A percentile compares a stretch with the other conserved stretches of the same genome.
These are phyloP conservation scores for Limenitis arthemis DNA, from an alignment of 2,888 invertebrate species.

Conservation along the genomic window DNA sequence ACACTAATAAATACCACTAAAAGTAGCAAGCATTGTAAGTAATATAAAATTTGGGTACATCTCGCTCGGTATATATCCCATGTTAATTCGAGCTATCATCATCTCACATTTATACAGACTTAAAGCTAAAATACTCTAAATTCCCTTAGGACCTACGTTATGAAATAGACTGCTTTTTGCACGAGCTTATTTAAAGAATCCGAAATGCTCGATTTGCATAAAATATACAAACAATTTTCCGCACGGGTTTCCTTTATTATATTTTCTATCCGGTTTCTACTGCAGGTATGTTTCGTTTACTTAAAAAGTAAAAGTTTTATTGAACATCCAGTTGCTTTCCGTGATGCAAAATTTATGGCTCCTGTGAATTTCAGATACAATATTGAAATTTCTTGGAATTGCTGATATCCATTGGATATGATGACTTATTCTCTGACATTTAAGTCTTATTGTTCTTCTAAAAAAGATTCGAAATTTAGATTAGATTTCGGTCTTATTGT, in stretches of 20 bases:
- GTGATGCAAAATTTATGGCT: too few relatives aligned
- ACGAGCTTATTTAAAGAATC: constrained; percentile 2
- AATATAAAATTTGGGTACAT: background rate
- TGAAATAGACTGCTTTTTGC: constrained; percentile 4
- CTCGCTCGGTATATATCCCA: background rate
- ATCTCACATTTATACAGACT: constrained; percentile 4
- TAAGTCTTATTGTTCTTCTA: too few relatives aligned
- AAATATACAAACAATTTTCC: constrained; percentile 6
- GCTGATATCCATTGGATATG: too few relatives aligned
- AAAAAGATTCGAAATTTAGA: too few relatives aligned
- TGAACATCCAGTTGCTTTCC: too few relatives aligned
- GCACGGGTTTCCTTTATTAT: constrained; percentile 2
- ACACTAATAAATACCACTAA: too few relatives aligned
- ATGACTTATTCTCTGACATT: too few relatives aligned
- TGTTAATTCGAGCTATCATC: constrained; percentile 7
- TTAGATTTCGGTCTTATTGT: too few relatives aligned
- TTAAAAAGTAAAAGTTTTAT: too few relatives aligned
- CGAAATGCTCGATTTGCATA: constrained; percentile 7
- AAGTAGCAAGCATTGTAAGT: background rate
- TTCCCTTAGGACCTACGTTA: constrained; percentile 1
- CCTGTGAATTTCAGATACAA: too few relatives aligned
- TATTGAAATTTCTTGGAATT: too few relatives aligned
- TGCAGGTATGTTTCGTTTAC: background rate
- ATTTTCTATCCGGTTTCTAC: background rate
- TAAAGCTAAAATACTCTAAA: constrained; percentile 5